Percentiles rank a stretch among this genome's conserved stretches.
These are phyloP conservation scores for Augochlorella aurata DNA, from an alignment of 2,888 invertebrate genomes.

Conservation along the genomic window DNA sequence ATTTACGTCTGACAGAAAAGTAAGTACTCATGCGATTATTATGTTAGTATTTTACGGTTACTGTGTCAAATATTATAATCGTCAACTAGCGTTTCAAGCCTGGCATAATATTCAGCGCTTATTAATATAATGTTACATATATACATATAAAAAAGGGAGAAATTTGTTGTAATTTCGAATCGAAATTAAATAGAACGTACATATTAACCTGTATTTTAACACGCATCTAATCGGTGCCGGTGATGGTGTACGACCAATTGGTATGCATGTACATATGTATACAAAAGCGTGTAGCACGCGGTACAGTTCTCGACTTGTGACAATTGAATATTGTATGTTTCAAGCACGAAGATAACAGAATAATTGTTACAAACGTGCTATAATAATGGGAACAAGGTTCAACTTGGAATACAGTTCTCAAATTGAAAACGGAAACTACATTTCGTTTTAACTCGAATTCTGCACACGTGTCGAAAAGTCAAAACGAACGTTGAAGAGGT, in stretches of 20 bases:
- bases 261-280: neutral
- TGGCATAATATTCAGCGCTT: neutral
- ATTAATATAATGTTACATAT: neutral
- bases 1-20: neutral
- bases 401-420: neutral
- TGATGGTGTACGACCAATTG: too few species aligned
- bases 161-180: neutral
- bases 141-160: neutral
- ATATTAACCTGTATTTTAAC: constrained; percentile 28
- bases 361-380: neutral
- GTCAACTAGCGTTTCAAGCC: neutral
- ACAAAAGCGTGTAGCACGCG: neutral
- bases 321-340: neutral
- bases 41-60: neutral
- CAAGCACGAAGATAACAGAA: constrained; percentile 1
- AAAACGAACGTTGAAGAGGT: constrained; percentile 32
- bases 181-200: neutral
- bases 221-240: neutral
- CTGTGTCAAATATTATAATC: neutral
- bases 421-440: neutral
- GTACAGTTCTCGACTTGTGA: neutral
- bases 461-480: neutral
- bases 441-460: constrained; percentile 18
- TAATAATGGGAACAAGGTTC: neutral
- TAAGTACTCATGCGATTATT: neutral